A percentile compares a stretch with the other conserved stretches of the same genome.
These are phyloP conservation scores for Drosophila tripunctata DNA, from an alignment of 2,888 invertebrate species.

Conservation along the genomic window DNA sequence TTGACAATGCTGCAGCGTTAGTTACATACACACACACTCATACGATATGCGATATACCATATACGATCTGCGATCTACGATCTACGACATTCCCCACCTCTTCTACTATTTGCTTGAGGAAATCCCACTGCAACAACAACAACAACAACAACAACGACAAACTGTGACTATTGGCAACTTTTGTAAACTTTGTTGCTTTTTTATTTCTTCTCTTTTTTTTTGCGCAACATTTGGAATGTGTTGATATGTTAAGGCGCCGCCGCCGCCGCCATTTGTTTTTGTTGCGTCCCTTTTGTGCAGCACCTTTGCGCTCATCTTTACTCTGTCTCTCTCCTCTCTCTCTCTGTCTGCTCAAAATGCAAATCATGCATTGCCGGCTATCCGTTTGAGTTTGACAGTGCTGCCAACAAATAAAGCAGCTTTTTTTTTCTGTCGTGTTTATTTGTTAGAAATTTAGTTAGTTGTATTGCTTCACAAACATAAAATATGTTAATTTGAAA, in stretches of 20 bases:
- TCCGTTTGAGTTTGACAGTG: background rate
- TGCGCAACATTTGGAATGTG: slow-evolving; percentile 36
- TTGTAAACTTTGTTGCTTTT: background rate
- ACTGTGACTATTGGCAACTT: slow-evolving; percentile 20
- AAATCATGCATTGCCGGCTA: slow-evolving; percentile 15
- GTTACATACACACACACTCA: background rate
- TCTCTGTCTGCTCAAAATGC: slow-evolving; percentile 8
- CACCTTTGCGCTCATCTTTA: no score
- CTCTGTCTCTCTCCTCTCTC: background rate
- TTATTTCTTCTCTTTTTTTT: slow-evolving; percentile 12
- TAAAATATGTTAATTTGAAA: no score
- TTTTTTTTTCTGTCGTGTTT: no score
- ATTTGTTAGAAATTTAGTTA: no score
- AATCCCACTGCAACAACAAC: slow-evolving; percentile 21
- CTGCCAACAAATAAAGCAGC: no score
- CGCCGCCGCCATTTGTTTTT: slow-evolving; percentile 26
- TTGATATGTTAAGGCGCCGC: no score
- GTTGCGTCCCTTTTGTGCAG: no score
- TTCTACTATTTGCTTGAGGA: slow-evolving; percentile 13
- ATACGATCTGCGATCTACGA: no score
- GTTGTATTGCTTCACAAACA: no score
- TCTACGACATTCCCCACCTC: background rate
- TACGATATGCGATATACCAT: no score
- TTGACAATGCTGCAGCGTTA: background rate
- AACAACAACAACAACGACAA: background rate